Percentiles rank a stretch among this genome's conserved stretches.
phyloP scores from a whole-genome alignment of 2,888 invertebrate genomes.

The Scaptomyza tumidula region DNA sequence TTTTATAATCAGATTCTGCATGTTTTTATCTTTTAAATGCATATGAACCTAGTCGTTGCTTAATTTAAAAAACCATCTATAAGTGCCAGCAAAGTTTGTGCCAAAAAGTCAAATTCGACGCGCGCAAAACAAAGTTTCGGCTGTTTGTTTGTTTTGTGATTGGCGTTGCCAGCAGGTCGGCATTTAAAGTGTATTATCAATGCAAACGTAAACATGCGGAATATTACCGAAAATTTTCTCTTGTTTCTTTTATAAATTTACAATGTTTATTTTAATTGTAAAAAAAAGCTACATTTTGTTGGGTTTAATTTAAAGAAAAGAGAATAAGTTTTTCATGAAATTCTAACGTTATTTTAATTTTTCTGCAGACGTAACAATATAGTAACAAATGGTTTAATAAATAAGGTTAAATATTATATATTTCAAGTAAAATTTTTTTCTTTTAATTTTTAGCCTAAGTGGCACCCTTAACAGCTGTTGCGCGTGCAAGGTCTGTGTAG shows the following conservation, averaged over 20 bases:
- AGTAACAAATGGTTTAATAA: neutral
- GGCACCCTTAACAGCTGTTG: conserved; percentile 68
- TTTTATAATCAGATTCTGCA: conserved; percentile 74
- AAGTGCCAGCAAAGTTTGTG: conserved; percentile 60
- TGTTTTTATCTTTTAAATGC: conserved; percentile 53
- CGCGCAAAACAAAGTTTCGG: conserved; percentile 71
- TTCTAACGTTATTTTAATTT: too few relatives aligned
- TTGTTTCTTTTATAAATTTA: too few relatives aligned
- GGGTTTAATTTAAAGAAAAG: too few relatives aligned
- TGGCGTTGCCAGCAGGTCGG: conserved; percentile 69
- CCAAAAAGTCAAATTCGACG: conserved; percentile 67
- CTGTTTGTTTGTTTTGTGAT: conserved; percentile 61
- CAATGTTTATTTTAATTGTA: too few relatives aligned
- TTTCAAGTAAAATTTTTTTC: neutral
- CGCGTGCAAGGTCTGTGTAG: conserved; percentile 42
- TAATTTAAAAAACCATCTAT: conserved; percentile 64
- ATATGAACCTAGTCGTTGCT: conserved; percentile 39
- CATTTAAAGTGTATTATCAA: neutral
- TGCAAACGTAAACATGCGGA: too few relatives aligned
- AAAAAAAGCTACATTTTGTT: too few relatives aligned
- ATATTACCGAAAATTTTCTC: too few relatives aligned
- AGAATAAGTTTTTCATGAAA: too few relatives aligned
- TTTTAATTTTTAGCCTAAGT: conserved; percentile 36
- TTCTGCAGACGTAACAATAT: conserved; percentile 36
- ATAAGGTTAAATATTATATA: too few relatives aligned